These are phyloP conservation scores for Cylloceria caligata DNA, from an alignment of 2,888 invertebrate species.

Conservation along the genomic window DNA sequence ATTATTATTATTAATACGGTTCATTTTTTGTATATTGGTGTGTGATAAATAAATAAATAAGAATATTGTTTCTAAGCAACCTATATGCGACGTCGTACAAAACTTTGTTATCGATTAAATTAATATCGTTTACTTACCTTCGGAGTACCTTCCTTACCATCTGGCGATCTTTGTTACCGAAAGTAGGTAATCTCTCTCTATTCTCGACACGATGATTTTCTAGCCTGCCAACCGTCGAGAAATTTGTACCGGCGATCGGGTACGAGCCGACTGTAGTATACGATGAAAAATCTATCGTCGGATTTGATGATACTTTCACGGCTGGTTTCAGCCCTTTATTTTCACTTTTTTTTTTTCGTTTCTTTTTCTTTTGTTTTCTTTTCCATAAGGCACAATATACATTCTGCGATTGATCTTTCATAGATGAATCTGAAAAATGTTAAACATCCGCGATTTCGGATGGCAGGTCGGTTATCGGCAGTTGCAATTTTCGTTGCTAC, in stretches of 20 bases:
- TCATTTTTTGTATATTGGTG: conserved; percentile 85
- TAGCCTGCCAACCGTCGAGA: not conserved
- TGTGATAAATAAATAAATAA: conserved; percentile 85
- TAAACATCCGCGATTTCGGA: conserved; percentile 41
- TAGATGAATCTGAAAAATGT: conserved; percentile 55
- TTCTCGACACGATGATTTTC: not conserved
- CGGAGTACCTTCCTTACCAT: conserved; percentile 2
- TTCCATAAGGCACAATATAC: conserved; percentile 62
- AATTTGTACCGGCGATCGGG: not conserved
- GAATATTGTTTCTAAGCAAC: conserved; percentile 84
- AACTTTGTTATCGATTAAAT: conserved; percentile 23
- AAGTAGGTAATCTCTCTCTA: not conserved
- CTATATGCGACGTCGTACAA: conserved; percentile 45
- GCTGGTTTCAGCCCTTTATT: conserved; percentile 45
- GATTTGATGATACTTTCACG: conserved; percentile 23
- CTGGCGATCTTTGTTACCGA: conserved; percentile 2
- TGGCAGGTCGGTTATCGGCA: conserved; percentile 45
- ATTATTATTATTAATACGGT: conserved; percentile 84
- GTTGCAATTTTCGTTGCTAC: conserved; percentile 47
- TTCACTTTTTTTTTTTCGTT: conserved; percentile 26
- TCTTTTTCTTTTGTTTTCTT: conserved; percentile 41
- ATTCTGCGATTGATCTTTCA: conserved; percentile 47
- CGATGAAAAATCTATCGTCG: conserved; percentile 1
- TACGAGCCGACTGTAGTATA: not conserved
- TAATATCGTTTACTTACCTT: not conserved